These are phyloP conservation scores for Spondyliosoma cantharus DNA, from an alignment of 2,797 vertebrate species.

Conservation along the genomic window DNA sequence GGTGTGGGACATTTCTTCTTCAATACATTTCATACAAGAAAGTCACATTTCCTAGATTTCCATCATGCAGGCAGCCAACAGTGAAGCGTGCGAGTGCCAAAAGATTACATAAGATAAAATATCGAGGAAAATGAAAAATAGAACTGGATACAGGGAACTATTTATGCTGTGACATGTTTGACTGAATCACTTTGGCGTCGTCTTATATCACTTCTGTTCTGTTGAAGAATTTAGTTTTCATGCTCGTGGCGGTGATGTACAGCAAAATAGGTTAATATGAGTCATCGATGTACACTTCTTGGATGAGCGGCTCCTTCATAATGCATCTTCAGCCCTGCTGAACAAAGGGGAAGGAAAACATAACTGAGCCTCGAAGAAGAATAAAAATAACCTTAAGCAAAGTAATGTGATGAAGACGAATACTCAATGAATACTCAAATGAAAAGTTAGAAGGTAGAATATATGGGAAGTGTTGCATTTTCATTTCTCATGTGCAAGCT, in stretches of 20 bases:
- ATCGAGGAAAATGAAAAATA: conserved; percentile 22
- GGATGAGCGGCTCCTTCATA: conserved; percentile 52
- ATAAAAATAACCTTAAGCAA: conserved; percentile 33
- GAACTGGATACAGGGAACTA: conserved; percentile 10
- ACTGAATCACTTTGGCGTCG: conserved; percentile 47
- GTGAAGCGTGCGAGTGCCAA: background rate
- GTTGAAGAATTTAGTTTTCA: conserved; percentile 24
- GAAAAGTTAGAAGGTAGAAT: background rate
- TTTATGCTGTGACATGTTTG: conserved; percentile 35
- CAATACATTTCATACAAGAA: background rate
- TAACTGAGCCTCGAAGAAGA: conserved; percentile 3
- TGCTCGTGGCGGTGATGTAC: conserved; percentile 41
- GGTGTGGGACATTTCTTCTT: background rate
- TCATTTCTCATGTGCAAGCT: background rate
- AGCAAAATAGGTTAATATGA: conserved; percentile 58
- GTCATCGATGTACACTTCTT: conserved; percentile 57
- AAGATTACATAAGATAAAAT: conserved; percentile 15
- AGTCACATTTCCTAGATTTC: conserved; percentile 27
- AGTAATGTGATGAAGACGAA: conserved; percentile 21
- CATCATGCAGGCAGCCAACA: background rate
- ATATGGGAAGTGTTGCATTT: background rate
- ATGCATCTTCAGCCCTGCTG: conserved; percentile 64
- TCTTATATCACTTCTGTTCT: conserved; percentile 25
- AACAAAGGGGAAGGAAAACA: conserved; percentile 41
- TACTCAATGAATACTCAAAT: background rate